Base-by-base conservation (phyloP, 2,113 vertebrate species). In the Bolborhynchus lineola region DNA sequence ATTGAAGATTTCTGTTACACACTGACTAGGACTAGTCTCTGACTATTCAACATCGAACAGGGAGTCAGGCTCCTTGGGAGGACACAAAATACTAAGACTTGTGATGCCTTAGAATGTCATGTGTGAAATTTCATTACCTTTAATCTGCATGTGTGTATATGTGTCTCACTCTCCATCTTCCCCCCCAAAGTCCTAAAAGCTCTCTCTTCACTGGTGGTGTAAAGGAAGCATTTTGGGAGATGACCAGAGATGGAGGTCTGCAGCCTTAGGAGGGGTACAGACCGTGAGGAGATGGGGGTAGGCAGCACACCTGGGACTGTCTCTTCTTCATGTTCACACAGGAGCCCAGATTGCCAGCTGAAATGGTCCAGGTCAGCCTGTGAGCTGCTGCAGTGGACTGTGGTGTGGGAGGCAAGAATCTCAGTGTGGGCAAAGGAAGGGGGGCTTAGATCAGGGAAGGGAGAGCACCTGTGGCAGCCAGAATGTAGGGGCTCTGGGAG, bases 281-380 rank as follows among this genome's bases (percentile, higher is more conserved):
- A 4, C 50, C 33, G 46, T 31, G 39, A 3, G 9, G 19, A 47
- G 68, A n/a, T 20, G 65, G 29, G 42, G 69, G 74, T 21, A 41
- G 49, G 68, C 41, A 46, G 75, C 52, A 3, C 1, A 18, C 70
- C 67, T 47, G 67, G 21, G 82, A 15, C 35, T 60, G 21, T 15
- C 24, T 62, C 46, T 31, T 13, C 29, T 55, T 53, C n/a, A 0
- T 0, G 1, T n/a, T 26, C 44, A 31, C 57, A 3, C 26, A 7
- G 41, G 4, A 50, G 20, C 57, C n/a, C 64, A 23, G 26, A 1
- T 7, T 47, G 65, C n/a, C 46, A 13, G 39, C 52, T 55, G 65
- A 13, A 33, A 42, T 2, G 33, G 33, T n/a, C 49, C 71, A 16
- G 71, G 19, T 12, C 72, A 50, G 46, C 65, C 47, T 37, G 10